Base-by-base conservation (phyloP, 2,113 vertebrate species). In the Cephalopterus ornatus region DNA sequence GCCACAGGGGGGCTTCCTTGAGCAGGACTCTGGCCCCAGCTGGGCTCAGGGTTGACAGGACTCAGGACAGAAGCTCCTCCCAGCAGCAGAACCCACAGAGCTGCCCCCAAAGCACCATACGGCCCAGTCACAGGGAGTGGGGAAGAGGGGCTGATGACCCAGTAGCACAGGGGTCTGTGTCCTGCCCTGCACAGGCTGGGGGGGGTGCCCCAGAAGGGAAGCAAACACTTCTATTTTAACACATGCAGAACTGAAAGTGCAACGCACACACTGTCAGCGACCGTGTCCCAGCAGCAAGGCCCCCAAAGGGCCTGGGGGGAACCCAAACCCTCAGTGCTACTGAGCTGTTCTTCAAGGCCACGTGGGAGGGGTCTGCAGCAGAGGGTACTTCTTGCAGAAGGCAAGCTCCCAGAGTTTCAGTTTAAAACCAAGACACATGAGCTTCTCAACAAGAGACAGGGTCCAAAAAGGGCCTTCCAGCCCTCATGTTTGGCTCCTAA, bases 171-270 rank as follows among this genome's bases (percentile, higher is more conserved):
- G 32, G 42, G 39, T 17, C 55, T 4, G 22, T 5, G 75, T 55
- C 67, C 63, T 52, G 65, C 70, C 44, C 66, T 30, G 46, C 67
- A 22, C 55, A 26, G 62, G 71, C 74, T 24, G 33, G 49, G 32
- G 44, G 59, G 24, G 1, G 4, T n/a, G 55, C 65, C 85, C 30
- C 89, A 67, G 80, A 84, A 81, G 44, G 95, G 95, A 96, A 97
- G 80, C 22, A 5, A 73, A 52, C 2, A 2, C 65, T 89, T 71
- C 93, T 93, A 75, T 93, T 96, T 95, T 91, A 86, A 83, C 22
- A 4, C 56, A 81, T 67, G 83, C 94, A 95, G 96, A 97, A 97
- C 94, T 81, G 96, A 96, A 97, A 97, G 88, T n/a, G 95, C 95
- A 91, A 44, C 1, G 15, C 79, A 47, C 30, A 30, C 24, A 4